Base-by-base conservation (phyloP, 1,140 invertebrate species). In the Drosophila littoralis region DNA sequence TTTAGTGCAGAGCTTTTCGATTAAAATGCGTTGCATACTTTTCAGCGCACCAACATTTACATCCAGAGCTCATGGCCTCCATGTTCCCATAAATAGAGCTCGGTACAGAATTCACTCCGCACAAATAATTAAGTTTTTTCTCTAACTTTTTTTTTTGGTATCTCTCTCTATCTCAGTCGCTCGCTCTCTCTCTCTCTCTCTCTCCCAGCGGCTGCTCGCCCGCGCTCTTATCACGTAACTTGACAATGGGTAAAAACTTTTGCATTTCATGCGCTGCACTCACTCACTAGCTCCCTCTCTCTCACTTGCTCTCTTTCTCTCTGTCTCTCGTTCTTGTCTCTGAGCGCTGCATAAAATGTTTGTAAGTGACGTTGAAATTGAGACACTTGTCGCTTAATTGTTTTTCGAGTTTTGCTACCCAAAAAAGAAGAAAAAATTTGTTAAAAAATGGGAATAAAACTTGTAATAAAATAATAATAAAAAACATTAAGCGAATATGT, bases 291-390 rank as follows among this genome's bases (percentile, higher is more conserved):
- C 22, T 36, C 12, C 15, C 12, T 36, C 12, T 22, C 10, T 40
- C 33, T 33, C 32, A 1, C 13, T 6, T 13, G 12, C 57, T 8
- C 17, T 9, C 5, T 10, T 36, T 43, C 32, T 51, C 4, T 12
- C 17, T 36, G n/a, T 50, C 17, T 3, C 45, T 33, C 22, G 22
- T 28, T 28, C 40, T 43, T 72, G 64, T 76, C 52, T 76, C 60
- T 67, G 70, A 86, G 48, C 73, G 81, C 77, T 89, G 77, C 84
- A 89, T 88, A 88, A 89, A 88, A 88, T 88, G 84, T 88, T 88
- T 89, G 84, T 84, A 88, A 88, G 84, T 88, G 84, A 88, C 84
- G 84, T 88, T 88, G 84, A 89, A 88, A 88, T 88, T 88, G 84
- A 88, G 84, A 88, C 84, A 88, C 84, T 88, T 88, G 84, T 89